These are phyloP conservation scores for Gymnoscelis rufifasciata DNA, from an alignment of 2,888 invertebrate genomes.

Conservation along the genomic window DNA sequence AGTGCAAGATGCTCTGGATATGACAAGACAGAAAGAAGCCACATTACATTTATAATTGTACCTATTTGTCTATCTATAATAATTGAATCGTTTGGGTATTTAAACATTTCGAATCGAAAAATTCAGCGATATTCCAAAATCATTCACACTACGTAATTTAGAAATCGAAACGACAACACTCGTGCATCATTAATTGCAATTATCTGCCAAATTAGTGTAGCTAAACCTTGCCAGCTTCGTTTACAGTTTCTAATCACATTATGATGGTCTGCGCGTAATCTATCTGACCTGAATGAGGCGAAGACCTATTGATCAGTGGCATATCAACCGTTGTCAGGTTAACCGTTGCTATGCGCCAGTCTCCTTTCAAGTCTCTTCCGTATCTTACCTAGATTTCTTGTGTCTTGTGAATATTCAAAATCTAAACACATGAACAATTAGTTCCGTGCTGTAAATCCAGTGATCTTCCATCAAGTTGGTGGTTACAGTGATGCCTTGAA, in stretches of 20 bases:
- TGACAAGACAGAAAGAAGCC: too few species aligned
- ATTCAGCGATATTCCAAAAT: not conserved
- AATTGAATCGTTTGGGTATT: too few species aligned
- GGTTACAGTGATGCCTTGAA: conserved; percentile 9
- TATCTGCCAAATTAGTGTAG: not conserved
- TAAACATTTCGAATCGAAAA: too few species aligned
- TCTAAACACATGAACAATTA: not conserved
- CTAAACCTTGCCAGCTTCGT: not conserved
- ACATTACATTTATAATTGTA: too few species aligned
- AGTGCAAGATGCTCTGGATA: too few species aligned
- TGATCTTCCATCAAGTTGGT: conserved; percentile 7
- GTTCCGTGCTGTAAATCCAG: not conserved
- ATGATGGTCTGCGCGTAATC: conserved; percentile 7
- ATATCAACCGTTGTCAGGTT: conserved; percentile 43
- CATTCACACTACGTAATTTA: not conserved
- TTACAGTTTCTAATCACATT: conserved; percentile 8
- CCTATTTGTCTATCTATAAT: too few species aligned
- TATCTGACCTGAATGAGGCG: conserved; percentile 19
- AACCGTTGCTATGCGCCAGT: conserved; percentile 47
- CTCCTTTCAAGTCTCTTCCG: conserved; percentile 21
- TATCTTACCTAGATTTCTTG: conserved; percentile 6
- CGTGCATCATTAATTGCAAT: conserved; percentile 6
- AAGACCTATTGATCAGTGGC: conserved; percentile 37
- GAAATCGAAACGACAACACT: not conserved
- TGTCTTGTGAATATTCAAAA: conserved; percentile 4